phyloP scores from a whole-genome alignment of 2,113 vertebrate species.

The Notarius lentiginosus region DNA sequence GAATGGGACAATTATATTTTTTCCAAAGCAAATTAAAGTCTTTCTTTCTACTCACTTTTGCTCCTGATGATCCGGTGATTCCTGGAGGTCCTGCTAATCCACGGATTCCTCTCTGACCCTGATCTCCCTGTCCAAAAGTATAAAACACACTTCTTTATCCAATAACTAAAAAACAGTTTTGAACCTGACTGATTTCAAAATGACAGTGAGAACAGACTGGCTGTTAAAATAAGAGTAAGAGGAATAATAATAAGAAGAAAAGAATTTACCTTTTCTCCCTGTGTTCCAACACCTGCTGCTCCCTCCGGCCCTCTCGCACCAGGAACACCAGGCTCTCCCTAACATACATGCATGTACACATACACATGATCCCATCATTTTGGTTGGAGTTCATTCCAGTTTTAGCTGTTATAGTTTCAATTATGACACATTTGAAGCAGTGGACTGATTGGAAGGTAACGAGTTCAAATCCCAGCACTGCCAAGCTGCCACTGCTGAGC shows the following conservation, averaged over 20 bases:
- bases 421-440: no score
- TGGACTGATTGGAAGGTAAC: background rate
- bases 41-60: conserved; percentile 74
- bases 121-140: conserved; percentile 76
- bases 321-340: conserved; percentile 81
- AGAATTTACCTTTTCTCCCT: conserved; percentile 83
- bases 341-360: background rate
- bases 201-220: background rate
- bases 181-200: background rate
- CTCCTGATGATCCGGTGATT: conserved; percentile 78
- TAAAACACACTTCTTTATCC: background rate
- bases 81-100: conserved; percentile 81
- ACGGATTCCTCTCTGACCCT: conserved; percentile 84
- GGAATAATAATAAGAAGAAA: background rate
- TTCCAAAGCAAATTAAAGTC: background rate
- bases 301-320: conserved; percentile 82
- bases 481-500: no score
- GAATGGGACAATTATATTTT: background rate
- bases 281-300: conserved; percentile 76
- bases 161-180: background rate
- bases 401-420: no score
- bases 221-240: background rate
- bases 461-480: background rate
- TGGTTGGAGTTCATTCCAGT: no score
- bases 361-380: background rate